These are phyloP conservation scores for Rhynchotus rufescens DNA, from an alignment of 2,797 vertebrate genomes.

Conservation along the genomic window DNA sequence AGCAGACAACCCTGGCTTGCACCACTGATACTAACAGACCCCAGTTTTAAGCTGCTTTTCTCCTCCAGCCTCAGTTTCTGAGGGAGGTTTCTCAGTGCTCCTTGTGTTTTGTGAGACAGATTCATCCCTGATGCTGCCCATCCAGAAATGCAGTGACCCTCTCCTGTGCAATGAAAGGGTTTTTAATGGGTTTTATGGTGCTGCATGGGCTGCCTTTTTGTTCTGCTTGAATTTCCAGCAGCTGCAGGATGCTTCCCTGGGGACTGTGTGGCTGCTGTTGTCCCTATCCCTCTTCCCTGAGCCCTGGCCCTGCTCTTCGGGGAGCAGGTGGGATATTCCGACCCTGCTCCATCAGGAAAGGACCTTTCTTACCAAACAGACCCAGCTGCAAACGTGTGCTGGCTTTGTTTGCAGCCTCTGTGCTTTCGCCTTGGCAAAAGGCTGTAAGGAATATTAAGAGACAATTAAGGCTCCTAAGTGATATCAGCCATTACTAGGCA, in stretches of 20 bases:
- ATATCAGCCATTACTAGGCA: not conserved
- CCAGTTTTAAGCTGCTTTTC: not conserved
- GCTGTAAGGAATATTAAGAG: not conserved
- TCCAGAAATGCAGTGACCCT: not conserved
- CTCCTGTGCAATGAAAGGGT: not conserved
- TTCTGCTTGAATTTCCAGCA: not conserved
- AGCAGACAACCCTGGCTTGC: not conserved
- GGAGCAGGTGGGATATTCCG: not conserved
- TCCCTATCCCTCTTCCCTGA: not conserved
- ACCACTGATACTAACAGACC: too few species aligned
- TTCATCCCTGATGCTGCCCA: fast-evolving
- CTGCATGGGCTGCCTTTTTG: not conserved
- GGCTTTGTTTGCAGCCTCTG: not conserved
- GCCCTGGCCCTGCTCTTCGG: not conserved
- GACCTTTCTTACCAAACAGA: not conserved
- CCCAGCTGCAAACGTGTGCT: not conserved
- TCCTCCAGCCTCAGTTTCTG: not conserved
- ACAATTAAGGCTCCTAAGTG: not conserved
- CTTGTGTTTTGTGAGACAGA: not conserved
- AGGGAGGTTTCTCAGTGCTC: not conserved
- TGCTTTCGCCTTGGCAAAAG: not conserved
- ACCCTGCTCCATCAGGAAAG: not conserved
- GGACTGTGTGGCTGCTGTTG: not conserved
- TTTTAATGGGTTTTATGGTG: not conserved
- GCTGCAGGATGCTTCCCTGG: not conserved